Evolutionary conservation across 2,797 vertebrate genomes (phyloP).

Genomic region (Vultur gryphus): DNA sequence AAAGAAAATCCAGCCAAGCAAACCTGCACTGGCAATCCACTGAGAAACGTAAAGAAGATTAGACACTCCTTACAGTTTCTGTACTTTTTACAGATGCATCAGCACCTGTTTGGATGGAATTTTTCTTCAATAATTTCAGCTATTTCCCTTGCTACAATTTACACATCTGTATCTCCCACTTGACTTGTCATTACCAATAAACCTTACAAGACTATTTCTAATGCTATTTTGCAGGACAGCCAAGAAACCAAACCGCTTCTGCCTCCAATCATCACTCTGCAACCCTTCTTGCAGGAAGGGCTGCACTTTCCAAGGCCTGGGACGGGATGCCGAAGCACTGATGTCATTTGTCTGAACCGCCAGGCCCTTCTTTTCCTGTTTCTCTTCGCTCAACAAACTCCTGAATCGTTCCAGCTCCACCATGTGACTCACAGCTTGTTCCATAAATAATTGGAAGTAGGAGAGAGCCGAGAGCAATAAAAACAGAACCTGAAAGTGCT

Average conservation of each 20-base stretch:
- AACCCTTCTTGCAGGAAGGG: neutral
- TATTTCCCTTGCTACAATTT: neutral
- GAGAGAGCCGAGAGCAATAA: constrained; percentile 38
- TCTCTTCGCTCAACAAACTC: constrained; percentile 42
- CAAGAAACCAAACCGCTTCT: constrained; percentile 11
- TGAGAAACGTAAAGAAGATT: neutral
- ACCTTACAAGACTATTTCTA: neutral
- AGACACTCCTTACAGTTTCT: neutral
- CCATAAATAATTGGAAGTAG: constrained; percentile 51
- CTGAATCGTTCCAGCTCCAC: constrained; percentile 53
- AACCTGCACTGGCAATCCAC: neutral
- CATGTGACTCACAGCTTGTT: constrained; percentile 38
- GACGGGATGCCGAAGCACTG: constrained; percentile 33
- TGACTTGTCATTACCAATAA: neutral
- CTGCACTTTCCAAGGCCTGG: constrained; percentile 23
- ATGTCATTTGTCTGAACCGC: constrained; percentile 53
- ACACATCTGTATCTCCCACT: neutral
- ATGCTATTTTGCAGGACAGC: neutral
- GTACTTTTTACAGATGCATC: neutral
- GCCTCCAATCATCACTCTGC: neutral
- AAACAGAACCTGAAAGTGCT: constrained; percentile 52
- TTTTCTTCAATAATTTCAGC: neutral
- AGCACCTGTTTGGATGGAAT: neutral
- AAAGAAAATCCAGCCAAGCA: neutral
- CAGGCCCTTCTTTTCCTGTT: constrained; percentile 54